Base-by-base conservation (phyloP, 2,888 invertebrate genomes). In the Oxycera nigricornis region DNA sequence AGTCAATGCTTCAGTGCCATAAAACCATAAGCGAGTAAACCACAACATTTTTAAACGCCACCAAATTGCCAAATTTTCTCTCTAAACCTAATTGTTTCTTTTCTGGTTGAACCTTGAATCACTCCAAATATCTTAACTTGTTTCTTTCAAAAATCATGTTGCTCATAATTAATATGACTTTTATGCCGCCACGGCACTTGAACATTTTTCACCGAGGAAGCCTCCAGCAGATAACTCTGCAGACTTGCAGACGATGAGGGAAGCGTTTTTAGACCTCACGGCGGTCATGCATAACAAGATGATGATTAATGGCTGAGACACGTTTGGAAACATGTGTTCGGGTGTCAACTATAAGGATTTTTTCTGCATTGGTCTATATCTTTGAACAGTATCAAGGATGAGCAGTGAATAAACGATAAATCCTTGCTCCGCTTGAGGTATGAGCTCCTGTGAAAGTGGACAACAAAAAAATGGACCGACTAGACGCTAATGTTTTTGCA, bases 321-420 rank as follows among this genome's bases (percentile, higher is more conserved):
- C 55, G 65, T 52, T 65, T 73, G 2, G 17, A 31, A 73, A 73
- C 73, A 73, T 62, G 55, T 73, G 73, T 73, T 73, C 41, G 14
- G 39, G 30, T 72, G 59, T 55, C 41, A 70, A 3, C 59, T 57
- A 39, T 55, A 57, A 28, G 72, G 24, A 17, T 30, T 62, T 62
- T 62, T 62, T 39, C n/a, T 17, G n/a, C n/a, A n/a, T 24, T 17
- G 11, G 22, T n/a, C 30, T 41, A 24, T 65, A 65, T 65, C 59
- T 55, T 55, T 7, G 6, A 2, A 3, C 22, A 11, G 14, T 59
- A 30, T 59, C 28, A 59, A n/a, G 11, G n/a, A 7, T 28, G 14
- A 30, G 6, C 6, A 59, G 9, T 31, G 20, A 22, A 24, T 14
- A 65, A 65, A 62, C n/a, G n/a, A n/a, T n/a, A 59, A 31, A 65